These are phyloP conservation scores for Entosphenus tridentatus DNA, from an alignment of 2,113 vertebrate species.

Conservation along the genomic window DNA sequence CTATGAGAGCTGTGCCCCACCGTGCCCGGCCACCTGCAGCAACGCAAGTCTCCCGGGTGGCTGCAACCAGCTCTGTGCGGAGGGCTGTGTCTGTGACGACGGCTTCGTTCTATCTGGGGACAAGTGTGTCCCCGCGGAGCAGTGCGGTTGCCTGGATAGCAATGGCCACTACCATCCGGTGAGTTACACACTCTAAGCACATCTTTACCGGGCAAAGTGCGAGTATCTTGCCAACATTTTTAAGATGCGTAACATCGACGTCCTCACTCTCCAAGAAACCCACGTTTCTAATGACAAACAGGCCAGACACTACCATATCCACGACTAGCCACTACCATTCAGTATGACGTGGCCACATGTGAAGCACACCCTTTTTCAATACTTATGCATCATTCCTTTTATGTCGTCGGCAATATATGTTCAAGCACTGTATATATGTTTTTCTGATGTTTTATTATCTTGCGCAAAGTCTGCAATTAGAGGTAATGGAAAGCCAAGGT, in stretches of 20 bases:
- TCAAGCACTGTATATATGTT: too few species aligned
- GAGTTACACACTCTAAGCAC: constrained; percentile 12
- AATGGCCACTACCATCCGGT: constrained; percentile 32
- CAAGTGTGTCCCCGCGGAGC: constrained; percentile 17
- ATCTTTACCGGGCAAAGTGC: too few species aligned
- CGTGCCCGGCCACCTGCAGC: constrained; percentile 20
- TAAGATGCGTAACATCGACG: too few species aligned
- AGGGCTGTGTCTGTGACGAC: constrained; percentile 26
- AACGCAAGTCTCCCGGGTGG: constrained; percentile 4
- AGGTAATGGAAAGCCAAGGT: too few species aligned
- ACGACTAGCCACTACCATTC: background rate
- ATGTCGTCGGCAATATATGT: too few species aligned
- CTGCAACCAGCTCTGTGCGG: constrained; percentile 18
- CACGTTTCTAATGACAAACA: background rate
- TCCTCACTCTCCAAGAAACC: too few species aligned
- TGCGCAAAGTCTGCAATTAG: too few species aligned
- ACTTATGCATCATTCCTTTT: too few species aligned
- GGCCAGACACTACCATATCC: background rate
- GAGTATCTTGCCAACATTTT: too few species aligned
- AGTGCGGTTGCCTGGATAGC: constrained; percentile 24
- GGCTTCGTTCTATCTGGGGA: constrained; percentile 23
- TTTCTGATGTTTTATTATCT: too few species aligned
- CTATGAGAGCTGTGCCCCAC: constrained; percentile 19
- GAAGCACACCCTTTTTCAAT: too few species aligned
- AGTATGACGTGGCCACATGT: too few species aligned